These are phyloP conservation scores for Dryomyza anilis DNA, from an alignment of 2,888 invertebrate genomes.

Conservation along the genomic window DNA sequence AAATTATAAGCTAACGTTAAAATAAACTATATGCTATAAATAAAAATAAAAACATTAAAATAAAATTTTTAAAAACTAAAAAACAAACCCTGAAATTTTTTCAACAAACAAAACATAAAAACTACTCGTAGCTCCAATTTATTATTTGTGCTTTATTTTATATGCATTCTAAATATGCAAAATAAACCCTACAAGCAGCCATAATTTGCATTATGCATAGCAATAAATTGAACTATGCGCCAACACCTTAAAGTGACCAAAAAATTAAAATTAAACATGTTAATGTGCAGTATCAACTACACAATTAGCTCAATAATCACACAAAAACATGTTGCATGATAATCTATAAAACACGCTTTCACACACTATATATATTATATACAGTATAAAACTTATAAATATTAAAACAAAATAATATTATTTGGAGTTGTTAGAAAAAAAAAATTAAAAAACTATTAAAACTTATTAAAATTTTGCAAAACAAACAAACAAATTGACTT, in stretches of 20 bases:
- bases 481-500: slow-evolving; percentile 6
- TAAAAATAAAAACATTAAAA: background rate
- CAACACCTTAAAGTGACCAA: background rate
- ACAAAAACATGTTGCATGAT: slow-evolving; percentile 7
- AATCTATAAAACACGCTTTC: slow-evolving; percentile 7
- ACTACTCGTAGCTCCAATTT: no score
- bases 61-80: no score
- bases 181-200: no score
- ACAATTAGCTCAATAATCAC: slow-evolving; percentile 7
- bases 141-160: no score
- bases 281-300: background rate
- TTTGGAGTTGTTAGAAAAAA: background rate
- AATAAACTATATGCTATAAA: no score
- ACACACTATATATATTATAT: background rate
- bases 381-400: background rate
- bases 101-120: no score
- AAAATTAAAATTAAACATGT: background rate
- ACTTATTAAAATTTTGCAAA: slow-evolving; percentile 19
- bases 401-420: background rate
- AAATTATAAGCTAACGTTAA: no score
- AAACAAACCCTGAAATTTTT: no score
- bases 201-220: no score
- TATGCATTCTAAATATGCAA: no score
- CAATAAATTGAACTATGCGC: no score
- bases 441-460: background rate